Evolutionary conservation across 30 jellyfish, hydroid and myxozoan genomes (phyloP).

Genomic region (Chrysaora quinquecirrha): DNA sequence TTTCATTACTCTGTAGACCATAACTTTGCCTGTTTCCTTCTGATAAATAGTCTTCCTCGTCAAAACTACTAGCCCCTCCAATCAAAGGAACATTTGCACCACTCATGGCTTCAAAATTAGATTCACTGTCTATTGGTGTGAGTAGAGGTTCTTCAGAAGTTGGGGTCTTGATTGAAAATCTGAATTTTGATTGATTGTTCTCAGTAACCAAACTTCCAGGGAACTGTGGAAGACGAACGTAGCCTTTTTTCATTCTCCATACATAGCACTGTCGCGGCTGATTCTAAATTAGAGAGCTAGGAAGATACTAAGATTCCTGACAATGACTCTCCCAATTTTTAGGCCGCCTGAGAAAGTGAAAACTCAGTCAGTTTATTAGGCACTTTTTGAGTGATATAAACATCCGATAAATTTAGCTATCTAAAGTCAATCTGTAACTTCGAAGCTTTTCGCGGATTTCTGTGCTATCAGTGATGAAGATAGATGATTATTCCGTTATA

Average conservation of each 20-base stretch:
- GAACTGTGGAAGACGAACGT: conserved; percentile 46
- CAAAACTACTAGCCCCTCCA: conserved; percentile 68
- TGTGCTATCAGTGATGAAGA: no score
- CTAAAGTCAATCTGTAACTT: no score
- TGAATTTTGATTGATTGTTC: conserved; percentile 35
- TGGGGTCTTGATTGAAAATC: conserved; percentile 48
- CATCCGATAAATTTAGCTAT: no score
- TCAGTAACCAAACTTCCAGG: conserved; percentile 49
- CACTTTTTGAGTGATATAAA: no score
- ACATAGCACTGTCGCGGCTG: neutral
- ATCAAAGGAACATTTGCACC: conserved; percentile 68
- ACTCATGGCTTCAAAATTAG: conserved; percentile 39
- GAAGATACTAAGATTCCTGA: no score
- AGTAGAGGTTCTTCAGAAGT: conserved; percentile 31
- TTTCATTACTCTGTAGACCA: conserved; percentile 65
- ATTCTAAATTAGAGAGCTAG: no score
- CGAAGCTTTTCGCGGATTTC: no score
- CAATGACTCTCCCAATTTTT: no score
- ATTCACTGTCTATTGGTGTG: conserved; percentile 27
- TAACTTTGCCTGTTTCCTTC: conserved; percentile 87
- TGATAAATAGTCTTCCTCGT: conserved; percentile 92
- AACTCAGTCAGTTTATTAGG: no score
- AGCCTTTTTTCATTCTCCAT: conserved; percentile 64
- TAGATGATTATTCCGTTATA: no score
- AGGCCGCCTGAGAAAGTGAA: no score